Percentiles rank a stretch among this genome's conserved stretches.
Conservation (phyloP, 2,113 vertebrate species). For the Theristicus caerulescens region DNA sequence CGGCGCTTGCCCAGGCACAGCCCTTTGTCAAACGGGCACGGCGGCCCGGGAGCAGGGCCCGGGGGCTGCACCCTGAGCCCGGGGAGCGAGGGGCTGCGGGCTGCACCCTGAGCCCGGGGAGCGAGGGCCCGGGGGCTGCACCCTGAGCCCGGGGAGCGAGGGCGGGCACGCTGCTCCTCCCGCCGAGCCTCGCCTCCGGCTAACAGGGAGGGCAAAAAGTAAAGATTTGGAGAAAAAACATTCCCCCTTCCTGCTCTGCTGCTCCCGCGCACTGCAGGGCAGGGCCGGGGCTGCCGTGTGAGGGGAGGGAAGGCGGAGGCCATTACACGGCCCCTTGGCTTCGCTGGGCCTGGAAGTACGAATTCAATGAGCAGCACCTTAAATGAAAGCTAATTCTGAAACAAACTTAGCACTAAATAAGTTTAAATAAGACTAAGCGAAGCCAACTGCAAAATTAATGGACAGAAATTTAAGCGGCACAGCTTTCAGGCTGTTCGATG, state of each 20-base stretch:
- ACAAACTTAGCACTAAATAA: background rate
- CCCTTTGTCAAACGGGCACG: background rate
- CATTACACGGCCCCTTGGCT: background rate
- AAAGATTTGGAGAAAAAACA: background rate
- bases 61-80: too few species aligned
- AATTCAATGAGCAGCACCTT: background rate
- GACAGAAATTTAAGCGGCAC: rapidly evolving
- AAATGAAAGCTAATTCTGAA: background rate
- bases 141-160: too few species aligned
- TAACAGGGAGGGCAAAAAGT: too few species aligned
- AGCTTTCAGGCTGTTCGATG: background rate
- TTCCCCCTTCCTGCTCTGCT: background rate
- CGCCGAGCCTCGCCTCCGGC: background rate
- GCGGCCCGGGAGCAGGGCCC: background rate
- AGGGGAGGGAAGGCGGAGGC: background rate
- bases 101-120: too few species aligned
- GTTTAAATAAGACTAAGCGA: background rate
- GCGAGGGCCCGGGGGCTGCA: too few species aligned
- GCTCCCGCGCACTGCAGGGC: background rate
- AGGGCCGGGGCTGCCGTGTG: background rate
- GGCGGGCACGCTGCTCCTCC: background rate
- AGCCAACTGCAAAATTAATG: background rate
- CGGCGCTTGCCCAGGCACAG: background rate
- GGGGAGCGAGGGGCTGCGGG: too few species aligned
- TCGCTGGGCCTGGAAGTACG: background rate